These are phyloP conservation scores for Sycobia sp. DNA, from an alignment of 1,140 invertebrate genomes.

Conservation along the genomic window DNA sequence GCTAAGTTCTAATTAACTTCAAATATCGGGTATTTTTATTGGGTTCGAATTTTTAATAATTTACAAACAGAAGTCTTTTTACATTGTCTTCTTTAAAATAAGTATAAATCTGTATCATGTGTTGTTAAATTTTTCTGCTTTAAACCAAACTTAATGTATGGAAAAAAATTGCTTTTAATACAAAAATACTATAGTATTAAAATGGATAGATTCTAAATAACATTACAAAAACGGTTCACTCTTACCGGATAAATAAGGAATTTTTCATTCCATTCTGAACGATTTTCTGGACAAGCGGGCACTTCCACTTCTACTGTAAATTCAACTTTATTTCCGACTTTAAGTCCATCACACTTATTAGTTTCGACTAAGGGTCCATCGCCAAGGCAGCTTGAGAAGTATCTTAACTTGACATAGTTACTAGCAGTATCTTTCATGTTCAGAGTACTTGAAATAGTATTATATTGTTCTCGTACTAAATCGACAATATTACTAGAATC, in stretches of 20 bases:
- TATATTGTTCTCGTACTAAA: conserved; percentile 86
- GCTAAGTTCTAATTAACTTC: too few species aligned
- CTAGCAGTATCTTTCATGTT: conserved; percentile 93
- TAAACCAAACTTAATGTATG: too few species aligned
- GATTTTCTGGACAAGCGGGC: conserved; percentile 75
- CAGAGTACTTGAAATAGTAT: conserved; percentile 89
- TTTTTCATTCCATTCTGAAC: conserved; percentile 76
- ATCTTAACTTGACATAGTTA: conserved; percentile 78
- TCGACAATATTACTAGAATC: conserved; percentile 95
- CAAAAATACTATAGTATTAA: too few species aligned
- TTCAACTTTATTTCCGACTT: conserved; percentile 79
- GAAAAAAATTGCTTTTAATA: too few species aligned
- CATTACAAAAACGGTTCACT: not conserved
- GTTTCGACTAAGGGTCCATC: conserved; percentile 68
- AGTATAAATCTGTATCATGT: too few species aligned
- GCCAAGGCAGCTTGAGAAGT: conserved; percentile 83
- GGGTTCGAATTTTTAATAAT: too few species aligned
- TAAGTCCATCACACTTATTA: conserved; percentile 85
- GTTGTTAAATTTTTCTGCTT: too few species aligned
- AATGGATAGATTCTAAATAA: not conserved
- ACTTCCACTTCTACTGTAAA: conserved; percentile 77
- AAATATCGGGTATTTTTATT: too few species aligned
- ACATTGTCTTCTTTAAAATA: too few species aligned
- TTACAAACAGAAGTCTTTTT: too few species aligned
- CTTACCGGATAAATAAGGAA: conserved; percentile 86